These are phyloP conservation scores for Electrophaes corylata DNA, from an alignment of 2,888 invertebrate genomes.

Conservation along the genomic window DNA sequence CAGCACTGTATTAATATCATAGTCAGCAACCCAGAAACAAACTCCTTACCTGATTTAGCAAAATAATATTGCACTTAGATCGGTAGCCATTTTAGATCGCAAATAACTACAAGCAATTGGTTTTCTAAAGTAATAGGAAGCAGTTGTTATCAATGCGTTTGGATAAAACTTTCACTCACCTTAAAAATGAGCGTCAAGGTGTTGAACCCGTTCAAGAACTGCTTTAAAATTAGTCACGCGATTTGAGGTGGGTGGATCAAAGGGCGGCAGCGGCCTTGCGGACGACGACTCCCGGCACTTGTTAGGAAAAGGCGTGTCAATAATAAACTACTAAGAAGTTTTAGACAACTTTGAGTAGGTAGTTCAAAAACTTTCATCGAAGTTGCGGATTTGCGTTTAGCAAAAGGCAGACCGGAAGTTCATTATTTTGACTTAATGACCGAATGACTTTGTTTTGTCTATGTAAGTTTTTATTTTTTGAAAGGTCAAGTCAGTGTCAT, in stretches of 20 bases:
- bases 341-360: conserved; percentile 48
- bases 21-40: neutral
- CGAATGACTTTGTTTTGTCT: conserved; percentile 17
- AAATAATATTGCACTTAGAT: neutral
- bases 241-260: conserved; percentile 83
- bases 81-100: conserved; percentile 34
- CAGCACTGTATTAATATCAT: neutral
- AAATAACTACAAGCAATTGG: conserved; percentile 6
- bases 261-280: conserved; percentile 82
- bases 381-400: conserved; percentile 1
- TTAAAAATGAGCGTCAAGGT: conserved; percentile 41
- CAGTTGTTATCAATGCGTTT: neutral
- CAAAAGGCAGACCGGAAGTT: conserved; percentile 27
- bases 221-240: conserved; percentile 78
- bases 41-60: neutral
- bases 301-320: conserved; percentile 84
- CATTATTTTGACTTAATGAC: conserved; percentile 6
- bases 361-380: conserved; percentile 31
- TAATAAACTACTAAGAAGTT: conserved; percentile 65
- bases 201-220: conserved; percentile 53
- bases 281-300: conserved; percentile 82
- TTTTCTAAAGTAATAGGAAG: neutral
- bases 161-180: conserved; percentile 34
- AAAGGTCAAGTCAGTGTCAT: conserved; percentile 21
- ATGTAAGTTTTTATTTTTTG: neutral